Base-by-base conservation (phyloP, 2,797 vertebrate genomes). In the Apogon hyalosoma region DNA sequence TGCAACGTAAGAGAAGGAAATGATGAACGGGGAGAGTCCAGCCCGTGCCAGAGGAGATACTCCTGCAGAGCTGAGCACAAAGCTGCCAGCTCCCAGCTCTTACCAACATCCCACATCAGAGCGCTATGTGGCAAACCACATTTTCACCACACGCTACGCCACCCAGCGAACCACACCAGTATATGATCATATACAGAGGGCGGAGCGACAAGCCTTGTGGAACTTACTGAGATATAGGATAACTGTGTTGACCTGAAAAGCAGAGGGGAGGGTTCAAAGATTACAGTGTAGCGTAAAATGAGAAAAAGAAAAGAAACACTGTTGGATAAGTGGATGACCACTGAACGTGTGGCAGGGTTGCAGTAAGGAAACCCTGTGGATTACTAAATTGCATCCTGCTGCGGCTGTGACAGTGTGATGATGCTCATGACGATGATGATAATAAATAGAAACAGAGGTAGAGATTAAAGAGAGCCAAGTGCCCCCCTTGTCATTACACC, bases 401-500 rank as follows among this genome's bases (percentile, higher is more conserved):
- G 51, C 7, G 53, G 73, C 69, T 76, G 41, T 55, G 67, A 85
- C 84, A 82, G 89, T 77, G 77, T 31, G 58, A 86, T 63, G 84
- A 88, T 79, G 82, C 83, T 78, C 68, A 51, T 67, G 88, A 86
- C 61, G 83, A 86, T 69, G 77, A 86, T 59, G 86, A 91, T 84
- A 92, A 94, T 90, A 92, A 92, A 93, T 91, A 92, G 90, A 91
- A 90, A 71, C 58, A 39, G 41, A 85, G 60, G 63, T 73, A 69
- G 84, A 91, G 91, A 93, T 94, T 91, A 93, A 51, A 94, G 92
- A 77, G 84, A 69, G 81, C 61, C 31, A 47, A 74, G 69, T 19
- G 42, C 56, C 77, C 76, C 72, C 77, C 88, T 91, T 93, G 87
- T 95, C 90, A 95, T 94, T 92, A 94, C 63, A 69, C 71, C 58